phyloP scores from a whole-genome alignment of 2,888 invertebrate species.

The Lithodes maja region DNA sequence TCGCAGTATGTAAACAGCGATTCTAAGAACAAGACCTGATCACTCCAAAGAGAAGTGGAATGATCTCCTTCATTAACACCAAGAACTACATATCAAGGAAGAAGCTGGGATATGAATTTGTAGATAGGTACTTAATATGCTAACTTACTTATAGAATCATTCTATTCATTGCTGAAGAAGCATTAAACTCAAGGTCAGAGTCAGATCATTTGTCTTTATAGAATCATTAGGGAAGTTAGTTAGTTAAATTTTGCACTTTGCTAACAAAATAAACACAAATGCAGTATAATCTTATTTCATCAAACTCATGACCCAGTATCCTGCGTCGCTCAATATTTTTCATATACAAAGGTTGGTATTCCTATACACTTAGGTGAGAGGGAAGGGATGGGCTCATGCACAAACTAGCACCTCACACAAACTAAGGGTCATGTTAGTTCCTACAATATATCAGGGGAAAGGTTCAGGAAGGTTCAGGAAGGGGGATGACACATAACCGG shows the following conservation, averaged over 20 bases:
- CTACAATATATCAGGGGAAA: not conserved
- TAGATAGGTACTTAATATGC: too few species aligned
- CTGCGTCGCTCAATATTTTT: not conserved
- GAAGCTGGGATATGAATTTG: too few species aligned
- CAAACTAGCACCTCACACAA: not conserved
- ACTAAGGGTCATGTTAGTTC: not conserved
- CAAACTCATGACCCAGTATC: not conserved
- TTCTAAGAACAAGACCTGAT: not conserved
- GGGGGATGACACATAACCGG: not conserved
- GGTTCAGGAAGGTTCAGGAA: not conserved
- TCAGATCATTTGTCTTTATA: too few species aligned
- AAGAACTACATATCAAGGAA: too few species aligned
- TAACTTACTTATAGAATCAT: too few species aligned
- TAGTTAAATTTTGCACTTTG: too few species aligned
- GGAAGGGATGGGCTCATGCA: not conserved
- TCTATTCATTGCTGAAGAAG: too few species aligned
- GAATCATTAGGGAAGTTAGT: too few species aligned
- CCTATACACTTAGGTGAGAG: not conserved
- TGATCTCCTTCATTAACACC: not conserved
- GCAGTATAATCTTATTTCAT: too few species aligned
- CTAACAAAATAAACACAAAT: too few species aligned
- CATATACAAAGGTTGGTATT: too few species aligned
- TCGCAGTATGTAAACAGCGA: not conserved
- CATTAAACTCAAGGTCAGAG: too few species aligned
- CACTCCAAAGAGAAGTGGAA: not conserved